Conservation (phyloP, 2,113 vertebrate species). For the Dasypus novemcinctus region DNA sequence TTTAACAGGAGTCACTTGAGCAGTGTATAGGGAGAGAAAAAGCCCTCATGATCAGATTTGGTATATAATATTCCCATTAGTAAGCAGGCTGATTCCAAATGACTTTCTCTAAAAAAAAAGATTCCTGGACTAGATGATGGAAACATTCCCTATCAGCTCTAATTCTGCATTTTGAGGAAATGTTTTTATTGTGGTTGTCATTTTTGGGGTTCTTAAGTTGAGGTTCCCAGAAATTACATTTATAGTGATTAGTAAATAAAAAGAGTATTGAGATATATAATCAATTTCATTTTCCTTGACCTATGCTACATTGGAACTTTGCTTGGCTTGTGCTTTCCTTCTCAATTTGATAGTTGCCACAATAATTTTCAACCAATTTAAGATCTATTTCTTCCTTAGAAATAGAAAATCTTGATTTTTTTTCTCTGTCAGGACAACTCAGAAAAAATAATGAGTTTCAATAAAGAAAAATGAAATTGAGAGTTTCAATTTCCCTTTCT, state of each 20-base stretch:
- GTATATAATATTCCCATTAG: background rate
- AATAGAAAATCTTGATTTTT: background rate
- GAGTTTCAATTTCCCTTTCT: background rate
- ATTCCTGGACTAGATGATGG: background rate
- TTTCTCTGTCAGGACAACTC: background rate
- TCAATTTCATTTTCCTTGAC: background rate
- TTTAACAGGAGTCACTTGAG: background rate
- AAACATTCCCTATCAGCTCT: background rate
- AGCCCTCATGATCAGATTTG: background rate
- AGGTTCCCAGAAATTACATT: background rate
- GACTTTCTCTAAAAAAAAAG: background rate
- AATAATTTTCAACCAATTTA: background rate
- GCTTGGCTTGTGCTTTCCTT: background rate
- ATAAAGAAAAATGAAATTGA: background rate
- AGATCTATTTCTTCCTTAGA: background rate
- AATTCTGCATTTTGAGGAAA: background rate
- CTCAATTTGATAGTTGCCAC: background rate
- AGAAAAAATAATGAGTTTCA: no score
- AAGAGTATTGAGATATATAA: background rate
- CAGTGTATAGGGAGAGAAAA: background rate
- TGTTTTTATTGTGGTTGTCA: background rate
- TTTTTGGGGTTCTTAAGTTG: background rate
- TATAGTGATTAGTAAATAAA: background rate
- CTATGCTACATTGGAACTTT: background rate
- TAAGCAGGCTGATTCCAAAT: background rate